Percentiles rank a stretch among this genome's conserved stretches.
phyloP scores from a whole-genome alignment of 2,113 vertebrate genomes.

The Athene cunicularia region DNA sequence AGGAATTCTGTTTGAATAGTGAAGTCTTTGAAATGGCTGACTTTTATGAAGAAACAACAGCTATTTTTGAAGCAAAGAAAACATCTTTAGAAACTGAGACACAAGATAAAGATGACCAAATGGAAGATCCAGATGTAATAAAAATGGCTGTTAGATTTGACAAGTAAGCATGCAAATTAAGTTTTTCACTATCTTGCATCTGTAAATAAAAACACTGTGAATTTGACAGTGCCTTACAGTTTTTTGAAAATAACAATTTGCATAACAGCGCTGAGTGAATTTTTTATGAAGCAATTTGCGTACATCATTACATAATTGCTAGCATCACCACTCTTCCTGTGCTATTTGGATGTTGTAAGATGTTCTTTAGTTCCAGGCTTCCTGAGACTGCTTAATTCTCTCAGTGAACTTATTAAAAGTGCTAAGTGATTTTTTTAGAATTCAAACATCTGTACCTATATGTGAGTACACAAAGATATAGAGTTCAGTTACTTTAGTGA shows the following conservation, averaged over 20 bases:
- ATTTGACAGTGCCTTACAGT: background rate
- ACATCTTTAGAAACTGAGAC: constrained; percentile 56
- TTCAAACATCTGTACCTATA: background rate
- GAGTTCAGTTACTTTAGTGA: background rate
- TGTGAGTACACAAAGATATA: background rate
- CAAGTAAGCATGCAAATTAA: constrained; percentile 73
- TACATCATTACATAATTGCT: background rate
- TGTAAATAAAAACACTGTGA: background rate
- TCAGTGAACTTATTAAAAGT: background rate
- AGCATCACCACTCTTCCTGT: background rate
- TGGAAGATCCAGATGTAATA: constrained; percentile 80
- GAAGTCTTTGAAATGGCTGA: constrained; percentile 85
- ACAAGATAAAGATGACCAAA: constrained; percentile 44
- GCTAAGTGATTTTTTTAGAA: background rate
- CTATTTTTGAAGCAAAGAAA: constrained; percentile 70
- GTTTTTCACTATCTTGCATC: background rate
- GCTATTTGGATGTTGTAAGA: background rate
- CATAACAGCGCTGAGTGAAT: background rate
- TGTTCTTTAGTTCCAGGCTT: background rate
- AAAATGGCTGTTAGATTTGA: constrained; percentile 91
- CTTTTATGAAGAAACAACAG: constrained; percentile 78
- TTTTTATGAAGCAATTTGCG: background rate
- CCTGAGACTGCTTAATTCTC: background rate
- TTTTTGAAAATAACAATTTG: background rate
- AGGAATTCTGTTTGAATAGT: constrained; percentile 68